These are phyloP conservation scores for Lytechinus variegatus DNA, from an alignment of 35 echinoderm and acorn worm species.

Conservation along the genomic window DNA sequence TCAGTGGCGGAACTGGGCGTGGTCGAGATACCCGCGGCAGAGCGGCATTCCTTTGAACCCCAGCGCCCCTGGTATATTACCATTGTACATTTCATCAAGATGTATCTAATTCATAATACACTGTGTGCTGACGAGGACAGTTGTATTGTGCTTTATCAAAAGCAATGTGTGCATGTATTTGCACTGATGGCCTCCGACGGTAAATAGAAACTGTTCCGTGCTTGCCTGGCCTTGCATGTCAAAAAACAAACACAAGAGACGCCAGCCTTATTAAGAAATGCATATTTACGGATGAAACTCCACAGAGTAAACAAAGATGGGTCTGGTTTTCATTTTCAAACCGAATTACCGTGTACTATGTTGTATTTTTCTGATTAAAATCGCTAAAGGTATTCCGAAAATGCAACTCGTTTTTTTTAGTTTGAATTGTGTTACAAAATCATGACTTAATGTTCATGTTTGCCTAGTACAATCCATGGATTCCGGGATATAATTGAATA, in stretches of 20 bases:
- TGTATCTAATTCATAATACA: background rate
- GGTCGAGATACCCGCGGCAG: background rate
- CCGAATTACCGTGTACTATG: background rate
- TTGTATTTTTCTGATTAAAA: background rate
- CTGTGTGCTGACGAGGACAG: background rate
- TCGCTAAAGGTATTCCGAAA: background rate
- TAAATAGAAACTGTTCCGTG: background rate
- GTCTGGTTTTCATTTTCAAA: background rate
- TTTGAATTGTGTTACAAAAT: background rate
- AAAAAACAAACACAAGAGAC: constrained; percentile 1
- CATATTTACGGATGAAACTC: background rate
- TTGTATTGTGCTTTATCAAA: background rate
- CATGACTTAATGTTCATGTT: background rate
- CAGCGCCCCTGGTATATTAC: background rate
- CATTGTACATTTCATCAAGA: background rate
- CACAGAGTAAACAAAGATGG: background rate
- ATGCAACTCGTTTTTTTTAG: background rate
- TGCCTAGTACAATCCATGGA: background rate
- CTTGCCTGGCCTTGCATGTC: constrained; percentile 1
- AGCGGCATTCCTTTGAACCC: background rate
- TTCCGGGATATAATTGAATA: too few relatives aligned
- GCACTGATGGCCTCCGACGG: background rate
- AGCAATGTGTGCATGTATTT: background rate
- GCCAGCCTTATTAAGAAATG: background rate
- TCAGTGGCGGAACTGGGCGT: background rate